Base-by-base conservation (phyloP, 2,113 vertebrate species). In the Xiphias gladius region DNA sequence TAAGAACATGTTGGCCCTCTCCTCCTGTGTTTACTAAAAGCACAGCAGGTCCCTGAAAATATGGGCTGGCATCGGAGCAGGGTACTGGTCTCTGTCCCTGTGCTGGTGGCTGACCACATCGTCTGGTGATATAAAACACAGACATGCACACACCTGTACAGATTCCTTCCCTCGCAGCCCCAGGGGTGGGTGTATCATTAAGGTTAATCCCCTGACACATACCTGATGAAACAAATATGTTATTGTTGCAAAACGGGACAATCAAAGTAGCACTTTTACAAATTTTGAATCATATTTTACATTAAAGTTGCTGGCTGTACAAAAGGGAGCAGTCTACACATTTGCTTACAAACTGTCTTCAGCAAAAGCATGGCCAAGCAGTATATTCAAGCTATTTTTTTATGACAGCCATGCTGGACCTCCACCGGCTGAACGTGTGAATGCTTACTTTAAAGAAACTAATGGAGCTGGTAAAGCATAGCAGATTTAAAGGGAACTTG, bases 11-110 rank as follows among this genome's bases (percentile, higher is more conserved):
- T 79, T 43, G 5, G 37, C 65, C 43, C 50, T 79, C 39, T 80
- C 70, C 71, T 84, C 66, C 46, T 54, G 55, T 91, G 86, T 93
- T 92, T 88, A 92, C 86, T 82, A 22, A 92, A 94, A 92, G 84
- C 90, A 91, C 58, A 67, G 71, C 54, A 35, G 68, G 37, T 73
- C 28, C 28, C 58, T 78, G 58, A 80, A 91, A 92, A 90, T 93
- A 92, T 70, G 89, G 86, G 86, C 85, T 65, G 83, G 76, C 71
- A 80, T 88, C 65, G 19, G 48, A 75, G 24, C n/a, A 61, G 46
- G 69, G 41, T 50, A n/a, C 74, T 66, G 68, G 50, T 88, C 48
- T 79, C 37, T 73, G 75, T 83, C 75, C 32, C 52, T 24, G 66
- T 22, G 16, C 41, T 61, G 52, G 61, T 61, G 43, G 64, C 64